These are phyloP conservation scores for Malaclemys terrapin DNA, from an alignment of 2,113 vertebrate genomes.

Conservation along the genomic window DNA sequence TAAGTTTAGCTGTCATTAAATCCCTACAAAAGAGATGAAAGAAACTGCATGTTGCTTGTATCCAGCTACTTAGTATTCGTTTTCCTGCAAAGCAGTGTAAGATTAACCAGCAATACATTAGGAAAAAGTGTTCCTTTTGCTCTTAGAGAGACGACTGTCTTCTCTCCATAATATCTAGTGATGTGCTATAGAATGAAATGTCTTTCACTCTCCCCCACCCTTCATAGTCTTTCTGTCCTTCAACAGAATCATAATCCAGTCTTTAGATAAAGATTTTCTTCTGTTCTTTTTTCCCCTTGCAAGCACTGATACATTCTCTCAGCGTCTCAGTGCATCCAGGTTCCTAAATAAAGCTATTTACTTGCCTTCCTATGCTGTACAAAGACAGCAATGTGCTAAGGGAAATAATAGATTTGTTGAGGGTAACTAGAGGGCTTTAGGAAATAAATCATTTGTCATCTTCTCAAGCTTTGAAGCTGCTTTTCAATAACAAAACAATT, in stretches of 20 bases:
- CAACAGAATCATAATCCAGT: background rate
- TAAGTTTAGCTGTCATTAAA: background rate
- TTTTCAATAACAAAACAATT: conserved; percentile 2
- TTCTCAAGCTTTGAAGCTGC: conserved; percentile 44
- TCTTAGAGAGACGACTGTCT: background rate
- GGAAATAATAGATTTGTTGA: conserved; percentile 40
- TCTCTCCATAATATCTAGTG: rapidly evolving
- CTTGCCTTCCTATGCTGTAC: background rate
- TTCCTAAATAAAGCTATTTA: conserved; percentile 47
- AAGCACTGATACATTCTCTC: background rate
- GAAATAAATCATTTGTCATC: conserved; percentile 47
- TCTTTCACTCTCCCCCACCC: background rate
- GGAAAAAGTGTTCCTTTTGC: conserved; percentile 24
- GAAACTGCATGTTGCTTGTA: rapidly evolving
- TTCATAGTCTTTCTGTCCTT: background rate
- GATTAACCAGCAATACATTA: background rate
- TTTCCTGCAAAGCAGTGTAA: background rate
- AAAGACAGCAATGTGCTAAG: conserved; percentile 40
- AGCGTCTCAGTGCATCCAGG: background rate
- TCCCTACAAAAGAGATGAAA: background rate
- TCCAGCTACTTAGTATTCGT: background rate
- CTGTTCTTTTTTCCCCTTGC: background rate
- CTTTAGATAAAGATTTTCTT: background rate
- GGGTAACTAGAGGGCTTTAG: conserved; percentile 31
- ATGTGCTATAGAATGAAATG: conserved; percentile 8